Percentiles rank a stretch among this genome's conserved stretches.
Evolutionary conservation across 2,113 vertebrate species (phyloP).

Genomic region (Paratilapia polleni): DNA sequence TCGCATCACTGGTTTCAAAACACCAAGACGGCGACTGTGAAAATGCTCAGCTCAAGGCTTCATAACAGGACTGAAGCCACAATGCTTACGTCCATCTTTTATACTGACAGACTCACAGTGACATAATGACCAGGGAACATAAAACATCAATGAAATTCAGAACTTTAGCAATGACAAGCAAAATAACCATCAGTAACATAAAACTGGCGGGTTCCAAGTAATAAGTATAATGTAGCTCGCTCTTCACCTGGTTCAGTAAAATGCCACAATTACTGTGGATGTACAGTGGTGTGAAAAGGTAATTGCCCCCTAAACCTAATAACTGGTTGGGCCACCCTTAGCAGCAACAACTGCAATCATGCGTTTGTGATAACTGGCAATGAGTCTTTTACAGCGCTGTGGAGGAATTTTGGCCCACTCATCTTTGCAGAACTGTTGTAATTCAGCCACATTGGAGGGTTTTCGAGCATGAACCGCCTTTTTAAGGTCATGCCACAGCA

Average conservation of each 20-base stretch:
- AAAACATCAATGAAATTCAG: not conserved
- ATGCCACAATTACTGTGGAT: too few relatives aligned
- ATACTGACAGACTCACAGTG: rapidly evolving
- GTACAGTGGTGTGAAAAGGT: too few relatives aligned
- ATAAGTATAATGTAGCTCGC: not conserved
- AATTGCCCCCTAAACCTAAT: too few relatives aligned
- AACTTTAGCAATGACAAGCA: rapidly evolving
- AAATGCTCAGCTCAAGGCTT: rapidly evolving
- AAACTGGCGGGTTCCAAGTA: not conserved
- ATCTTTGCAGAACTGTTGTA: too few relatives aligned
- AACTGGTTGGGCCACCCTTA: too few relatives aligned
- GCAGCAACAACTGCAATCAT: too few relatives aligned
- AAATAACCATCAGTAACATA: not conserved
- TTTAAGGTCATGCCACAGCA: too few relatives aligned
- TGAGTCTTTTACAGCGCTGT: too few relatives aligned
- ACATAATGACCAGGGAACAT: rapidly evolving
- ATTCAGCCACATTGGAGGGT: too few relatives aligned
- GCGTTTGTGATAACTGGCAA: too few relatives aligned
- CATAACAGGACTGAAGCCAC: not conserved
- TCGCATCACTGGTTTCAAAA: not conserved
- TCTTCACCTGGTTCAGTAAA: rapidly evolving
- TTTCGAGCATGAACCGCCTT: too few relatives aligned
- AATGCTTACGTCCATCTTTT: not conserved
- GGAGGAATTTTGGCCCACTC: too few relatives aligned
- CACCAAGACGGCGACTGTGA: not conserved